Conservation (phyloP, 2,797 vertebrate genomes). For the Ara ararauna region DNA sequence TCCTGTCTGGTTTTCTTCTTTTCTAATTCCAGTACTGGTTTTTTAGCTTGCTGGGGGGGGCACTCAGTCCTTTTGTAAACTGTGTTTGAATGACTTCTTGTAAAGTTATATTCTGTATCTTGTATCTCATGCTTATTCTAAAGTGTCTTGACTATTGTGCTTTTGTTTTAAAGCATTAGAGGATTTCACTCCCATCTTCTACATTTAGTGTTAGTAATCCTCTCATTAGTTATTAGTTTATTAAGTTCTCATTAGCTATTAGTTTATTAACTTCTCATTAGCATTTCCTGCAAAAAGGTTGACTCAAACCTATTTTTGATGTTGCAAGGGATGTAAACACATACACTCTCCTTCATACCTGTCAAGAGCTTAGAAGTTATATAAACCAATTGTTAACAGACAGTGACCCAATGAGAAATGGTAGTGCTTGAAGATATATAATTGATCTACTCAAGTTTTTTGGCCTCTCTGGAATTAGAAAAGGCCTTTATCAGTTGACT, state of each 20-base stretch:
- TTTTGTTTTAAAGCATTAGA: not conserved
- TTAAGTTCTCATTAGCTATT: not conserved
- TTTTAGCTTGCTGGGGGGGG: not conserved
- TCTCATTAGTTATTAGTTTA: not conserved
- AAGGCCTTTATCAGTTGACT: not conserved
- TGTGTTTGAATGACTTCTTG: constrained; percentile 8
- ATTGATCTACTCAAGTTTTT: not conserved
- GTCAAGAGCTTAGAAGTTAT: not conserved
- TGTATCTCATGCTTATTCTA: not conserved
- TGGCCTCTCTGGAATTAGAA: not conserved
- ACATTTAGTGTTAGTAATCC: not conserved
- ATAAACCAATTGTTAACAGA: not conserved
- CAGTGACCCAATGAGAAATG: not conserved
- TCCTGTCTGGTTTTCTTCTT: constrained; percentile 28
- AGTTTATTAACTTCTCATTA: not conserved
- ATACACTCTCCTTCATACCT: not conserved
- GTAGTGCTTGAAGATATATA: not conserved
- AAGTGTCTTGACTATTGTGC: not conserved
- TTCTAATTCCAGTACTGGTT: constrained; percentile 6
- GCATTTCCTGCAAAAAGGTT: not conserved
- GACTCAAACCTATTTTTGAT: not conserved
- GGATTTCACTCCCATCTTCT: not conserved
- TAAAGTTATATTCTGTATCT: not conserved
- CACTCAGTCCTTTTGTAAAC: constrained; percentile 1
- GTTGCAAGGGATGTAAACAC: not conserved